phyloP scores from a whole-genome alignment of 2,113 vertebrate genomes.

The Oreocharis arfaki region DNA sequence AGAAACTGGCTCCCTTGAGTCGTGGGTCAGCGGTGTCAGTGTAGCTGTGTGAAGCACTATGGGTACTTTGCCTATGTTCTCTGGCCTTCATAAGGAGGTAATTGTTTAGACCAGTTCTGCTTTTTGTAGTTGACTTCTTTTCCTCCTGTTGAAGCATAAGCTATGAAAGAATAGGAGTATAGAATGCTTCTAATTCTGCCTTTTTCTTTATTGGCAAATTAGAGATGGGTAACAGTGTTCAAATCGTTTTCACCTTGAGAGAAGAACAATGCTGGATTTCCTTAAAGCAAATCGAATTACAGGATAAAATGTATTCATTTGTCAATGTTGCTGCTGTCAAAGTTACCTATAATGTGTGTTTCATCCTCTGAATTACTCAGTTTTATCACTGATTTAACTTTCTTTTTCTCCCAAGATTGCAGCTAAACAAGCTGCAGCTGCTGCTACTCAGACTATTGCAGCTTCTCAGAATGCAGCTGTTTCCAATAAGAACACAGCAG shows the following conservation, averaged over 20 bases:
- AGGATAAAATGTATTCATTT: neutral
- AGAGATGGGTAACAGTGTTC: neutral
- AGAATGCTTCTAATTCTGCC: neutral
- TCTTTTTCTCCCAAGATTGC: slow-evolving; percentile 78
- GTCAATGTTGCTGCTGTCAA: neutral
- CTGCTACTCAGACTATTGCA: slow-evolving; percentile 96
- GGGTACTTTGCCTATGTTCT: neutral
- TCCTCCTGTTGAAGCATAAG: neutral
- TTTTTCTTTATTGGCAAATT: neutral
- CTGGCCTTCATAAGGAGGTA: neutral
- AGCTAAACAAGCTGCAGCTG: slow-evolving; percentile 95
- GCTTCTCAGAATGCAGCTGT: slow-evolving; percentile 94
- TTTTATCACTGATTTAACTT: neutral
- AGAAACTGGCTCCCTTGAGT: neutral
- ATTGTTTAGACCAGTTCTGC: neutral
- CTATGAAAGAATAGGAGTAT: neutral
- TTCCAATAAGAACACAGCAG: slow-evolving; percentile 92
- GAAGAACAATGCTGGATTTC: neutral
- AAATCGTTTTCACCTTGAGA: neutral
- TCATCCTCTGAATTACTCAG: neutral
- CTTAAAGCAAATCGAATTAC: neutral
- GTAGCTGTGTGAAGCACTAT: neutral
- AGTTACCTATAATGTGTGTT: neutral
- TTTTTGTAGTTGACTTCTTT: neutral
- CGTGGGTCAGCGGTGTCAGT: neutral